These are phyloP conservation scores for Sepioteuthis lessoniana DNA, from an alignment of 2,888 invertebrate genomes.

Conservation along the genomic window DNA sequence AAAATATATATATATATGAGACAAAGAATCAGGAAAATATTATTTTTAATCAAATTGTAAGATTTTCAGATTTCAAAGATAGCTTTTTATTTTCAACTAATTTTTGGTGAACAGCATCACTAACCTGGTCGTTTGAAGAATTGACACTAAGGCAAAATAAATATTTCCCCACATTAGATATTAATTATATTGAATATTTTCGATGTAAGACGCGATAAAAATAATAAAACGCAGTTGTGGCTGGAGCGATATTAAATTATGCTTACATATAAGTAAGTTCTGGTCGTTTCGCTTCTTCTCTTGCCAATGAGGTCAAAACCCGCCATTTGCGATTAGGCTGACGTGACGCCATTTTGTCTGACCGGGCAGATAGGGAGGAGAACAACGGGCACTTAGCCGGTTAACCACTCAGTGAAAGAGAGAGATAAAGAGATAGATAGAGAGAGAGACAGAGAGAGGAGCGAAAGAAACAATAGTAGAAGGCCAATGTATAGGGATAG, in stretches of 20 bases:
- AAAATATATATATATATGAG: too few relatives aligned
- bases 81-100: too few relatives aligned
- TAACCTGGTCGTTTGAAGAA: too few relatives aligned
- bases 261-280: not conserved
- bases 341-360: not conserved
- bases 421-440: too few relatives aligned
- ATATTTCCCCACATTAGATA: not conserved
- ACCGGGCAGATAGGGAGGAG: not conserved
- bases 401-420: not conserved
- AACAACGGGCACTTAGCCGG: not conserved
- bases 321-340: conserved; percentile 33
- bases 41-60: too few relatives aligned
- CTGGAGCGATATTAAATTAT: not conserved
- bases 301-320: not conserved
- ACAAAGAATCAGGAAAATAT: too few relatives aligned
- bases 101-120: too few relatives aligned
- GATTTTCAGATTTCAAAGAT: too few relatives aligned
- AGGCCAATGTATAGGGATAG: not conserved
- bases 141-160: not conserved
- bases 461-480: not conserved
- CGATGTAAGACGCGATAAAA: not conserved
- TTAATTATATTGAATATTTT: not conserved
- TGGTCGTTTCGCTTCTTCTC: not conserved
- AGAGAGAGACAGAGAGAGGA: not conserved
- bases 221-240: not conserved